A percentile compares a stretch with the other conserved stretches of the same genome.
These are phyloP conservation scores for Pangasius krempfi DNA, from an alignment of 2,797 vertebrate species.

Conservation along the genomic window DNA sequence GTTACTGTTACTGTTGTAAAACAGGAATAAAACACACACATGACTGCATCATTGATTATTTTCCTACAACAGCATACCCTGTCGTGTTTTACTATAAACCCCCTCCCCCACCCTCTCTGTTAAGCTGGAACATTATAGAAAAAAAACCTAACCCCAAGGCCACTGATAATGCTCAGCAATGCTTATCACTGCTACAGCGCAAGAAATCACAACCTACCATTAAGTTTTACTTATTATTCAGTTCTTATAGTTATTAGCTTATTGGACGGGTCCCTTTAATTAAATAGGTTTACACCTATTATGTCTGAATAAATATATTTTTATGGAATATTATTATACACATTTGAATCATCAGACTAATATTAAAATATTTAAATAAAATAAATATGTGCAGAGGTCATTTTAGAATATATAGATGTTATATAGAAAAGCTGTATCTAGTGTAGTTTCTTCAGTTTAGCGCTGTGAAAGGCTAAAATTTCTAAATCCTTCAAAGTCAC, in stretches of 20 bases:
- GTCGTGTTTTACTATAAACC: not conserved
- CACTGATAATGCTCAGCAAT: conserved; percentile 6
- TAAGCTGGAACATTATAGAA: conserved; percentile 10
- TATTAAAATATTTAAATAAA: not conserved
- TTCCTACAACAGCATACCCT: too few relatives aligned
- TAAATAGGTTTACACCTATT: not conserved
- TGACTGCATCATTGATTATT: not conserved
- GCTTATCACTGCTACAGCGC: not conserved
- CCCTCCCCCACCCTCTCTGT: not conserved
- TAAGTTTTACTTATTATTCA: not conserved
- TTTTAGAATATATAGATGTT: not conserved
- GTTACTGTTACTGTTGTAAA: not conserved
- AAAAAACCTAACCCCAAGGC: conserved; percentile 15
- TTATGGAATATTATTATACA: not conserved
- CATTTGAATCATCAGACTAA: not conserved
- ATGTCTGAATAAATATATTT: not conserved
- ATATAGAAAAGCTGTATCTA: not conserved
- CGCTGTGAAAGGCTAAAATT: not conserved
- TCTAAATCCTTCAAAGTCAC: not conserved
- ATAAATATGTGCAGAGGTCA: not conserved
- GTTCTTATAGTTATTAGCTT: not conserved
- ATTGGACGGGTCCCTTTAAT: not conserved
- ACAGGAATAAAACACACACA: not conserved
- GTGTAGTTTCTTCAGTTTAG: not conserved
- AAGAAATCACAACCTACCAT: not conserved